These are phyloP conservation scores for Tenthredo livida DNA, from an alignment of 2,888 invertebrate genomes.

Conservation along the genomic window DNA sequence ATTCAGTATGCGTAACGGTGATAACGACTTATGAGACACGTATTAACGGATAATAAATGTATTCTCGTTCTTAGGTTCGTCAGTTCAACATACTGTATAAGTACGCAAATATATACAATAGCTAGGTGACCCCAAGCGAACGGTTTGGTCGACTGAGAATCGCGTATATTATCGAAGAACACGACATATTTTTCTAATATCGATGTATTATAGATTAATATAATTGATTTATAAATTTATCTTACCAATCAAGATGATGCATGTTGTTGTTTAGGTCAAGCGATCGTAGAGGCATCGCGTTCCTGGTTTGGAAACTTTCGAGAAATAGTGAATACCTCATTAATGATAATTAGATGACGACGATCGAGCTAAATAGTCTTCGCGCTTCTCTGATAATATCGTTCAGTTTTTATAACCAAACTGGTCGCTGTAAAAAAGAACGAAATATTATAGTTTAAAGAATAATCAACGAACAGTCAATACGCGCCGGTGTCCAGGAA, in stretches of 20 bases:
- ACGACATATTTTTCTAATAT: neutral
- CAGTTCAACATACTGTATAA: neutral
- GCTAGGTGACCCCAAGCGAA: constrained; percentile 11
- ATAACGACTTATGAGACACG: no score
- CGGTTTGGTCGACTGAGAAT: neutral
- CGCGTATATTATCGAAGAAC: neutral
- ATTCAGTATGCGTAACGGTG: neutral
- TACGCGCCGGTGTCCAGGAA: neutral
- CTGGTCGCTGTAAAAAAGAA: constrained; percentile 13
- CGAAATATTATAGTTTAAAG: neutral
- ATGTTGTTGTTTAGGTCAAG: constrained; percentile 62
- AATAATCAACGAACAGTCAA: neutral
- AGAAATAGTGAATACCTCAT: constrained; percentile 48
- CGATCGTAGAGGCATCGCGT: constrained; percentile 49
- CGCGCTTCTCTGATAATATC: constrained; percentile 1
- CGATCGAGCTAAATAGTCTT: neutral
- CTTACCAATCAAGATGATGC: constrained; percentile 62
- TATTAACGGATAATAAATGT: neutral
- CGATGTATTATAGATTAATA: neutral
- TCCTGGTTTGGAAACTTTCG: constrained; percentile 58
- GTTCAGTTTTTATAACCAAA: neutral
- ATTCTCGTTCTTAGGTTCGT: neutral
- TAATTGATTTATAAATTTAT: constrained; percentile 29
- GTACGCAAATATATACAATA: neutral
- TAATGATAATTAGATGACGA: neutral